phyloP scores from a whole-genome alignment of 2,797 vertebrate species.

The Lates japonicus region DNA sequence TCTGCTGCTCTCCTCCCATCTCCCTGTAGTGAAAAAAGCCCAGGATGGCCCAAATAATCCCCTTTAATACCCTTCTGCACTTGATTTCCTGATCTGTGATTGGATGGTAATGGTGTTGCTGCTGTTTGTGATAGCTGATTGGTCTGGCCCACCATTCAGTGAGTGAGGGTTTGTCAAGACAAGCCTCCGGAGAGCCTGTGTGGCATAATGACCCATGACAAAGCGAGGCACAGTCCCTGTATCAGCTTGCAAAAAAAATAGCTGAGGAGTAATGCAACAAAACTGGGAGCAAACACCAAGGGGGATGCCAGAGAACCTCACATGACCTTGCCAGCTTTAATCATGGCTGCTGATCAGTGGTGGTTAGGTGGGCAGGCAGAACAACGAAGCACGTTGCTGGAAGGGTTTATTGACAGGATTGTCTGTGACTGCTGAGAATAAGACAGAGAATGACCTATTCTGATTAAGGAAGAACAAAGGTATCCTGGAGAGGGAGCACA shows the following conservation, averaged over 20 bases:
- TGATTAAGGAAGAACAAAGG: conserved; percentile 72
- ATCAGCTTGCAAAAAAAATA: conserved; percentile 61
- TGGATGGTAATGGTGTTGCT: conserved; percentile 79
- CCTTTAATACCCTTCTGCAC: conserved; percentile 86
- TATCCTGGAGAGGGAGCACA: conserved; percentile 72
- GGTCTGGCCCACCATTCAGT: conserved; percentile 72
- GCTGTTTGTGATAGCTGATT: conserved; percentile 80
- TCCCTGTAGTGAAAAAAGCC: conserved; percentile 59
- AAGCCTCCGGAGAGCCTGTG: conserved; percentile 68
- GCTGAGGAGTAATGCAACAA: conserved; percentile 54
- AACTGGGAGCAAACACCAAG: conserved; percentile 49
- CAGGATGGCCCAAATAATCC: conserved; percentile 87
- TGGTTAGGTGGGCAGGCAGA: conserved; percentile 60
- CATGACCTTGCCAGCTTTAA: conserved; percentile 84
- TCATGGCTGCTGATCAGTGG: conserved; percentile 72
- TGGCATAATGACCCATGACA: conserved; percentile 77
- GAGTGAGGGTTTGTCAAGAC: conserved; percentile 69
- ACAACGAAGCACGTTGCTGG: conserved; percentile 44
- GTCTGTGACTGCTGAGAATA: conserved; percentile 66
- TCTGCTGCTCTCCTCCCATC: conserved; percentile 38
- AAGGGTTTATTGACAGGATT: conserved; percentile 67
- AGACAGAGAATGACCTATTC: conserved; percentile 63
- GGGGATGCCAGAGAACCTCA: conserved; percentile 70
- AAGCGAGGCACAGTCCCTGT: conserved; percentile 63
- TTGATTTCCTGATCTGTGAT: conserved; percentile 83